Percentiles rank a stretch among this genome's conserved stretches.
These are phyloP conservation scores for Epinotia demarniana DNA, from an alignment of 2,888 invertebrate genomes.

Conservation along the genomic window DNA sequence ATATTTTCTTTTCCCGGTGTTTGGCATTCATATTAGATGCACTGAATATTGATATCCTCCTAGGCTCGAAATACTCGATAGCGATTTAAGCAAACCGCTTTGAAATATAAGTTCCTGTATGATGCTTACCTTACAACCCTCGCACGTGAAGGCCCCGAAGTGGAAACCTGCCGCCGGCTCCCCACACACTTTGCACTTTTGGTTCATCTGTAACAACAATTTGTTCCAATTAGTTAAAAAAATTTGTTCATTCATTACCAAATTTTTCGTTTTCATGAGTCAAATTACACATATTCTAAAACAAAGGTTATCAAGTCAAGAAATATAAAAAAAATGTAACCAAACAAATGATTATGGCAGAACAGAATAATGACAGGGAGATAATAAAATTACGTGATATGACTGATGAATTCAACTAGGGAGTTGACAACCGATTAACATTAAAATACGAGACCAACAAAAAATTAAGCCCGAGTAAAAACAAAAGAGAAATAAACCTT, in stretches of 20 bases:
- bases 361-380: background rate
- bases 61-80: background rate
- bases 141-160: constrained; percentile 97
- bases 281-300: background rate
- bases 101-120: background rate
- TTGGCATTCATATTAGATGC: background rate
- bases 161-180: constrained; percentile 98
- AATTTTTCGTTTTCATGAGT: background rate
- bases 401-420: too few species aligned
- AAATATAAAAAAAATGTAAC: background rate
- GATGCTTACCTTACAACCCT: constrained; percentile 95
- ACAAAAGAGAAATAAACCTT: constrained; percentile 53
- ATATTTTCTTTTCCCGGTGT: background rate
- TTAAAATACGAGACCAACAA: background rate
- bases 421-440: background rate
- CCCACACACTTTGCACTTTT: constrained; percentile 97
- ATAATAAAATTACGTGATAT: background rate
- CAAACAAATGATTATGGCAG: background rate
- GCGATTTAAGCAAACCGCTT: background rate
- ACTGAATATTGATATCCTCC: background rate
- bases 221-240: constrained; percentile 37
- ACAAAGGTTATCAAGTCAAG: background rate
- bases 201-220: constrained; percentile 93
- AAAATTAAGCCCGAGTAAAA: constrained; percentile 15
- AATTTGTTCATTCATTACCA: background rate